Evolutionary conservation across 2,888 invertebrate genomes (phyloP).

Genomic region (Morpho deidamia): DNA sequence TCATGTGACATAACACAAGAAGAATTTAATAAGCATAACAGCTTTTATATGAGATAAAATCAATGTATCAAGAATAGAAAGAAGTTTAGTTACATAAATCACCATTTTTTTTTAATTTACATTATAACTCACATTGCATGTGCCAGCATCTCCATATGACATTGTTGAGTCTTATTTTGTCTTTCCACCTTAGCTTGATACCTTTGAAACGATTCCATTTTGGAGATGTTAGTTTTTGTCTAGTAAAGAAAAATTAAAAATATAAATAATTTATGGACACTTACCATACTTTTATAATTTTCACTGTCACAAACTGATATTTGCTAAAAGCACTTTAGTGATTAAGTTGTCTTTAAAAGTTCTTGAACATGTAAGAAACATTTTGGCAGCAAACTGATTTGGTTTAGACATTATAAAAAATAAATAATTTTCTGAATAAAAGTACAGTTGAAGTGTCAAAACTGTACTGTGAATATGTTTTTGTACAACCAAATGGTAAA

Average conservation of each 20-base stretch:
- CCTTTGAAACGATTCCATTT: constrained; percentile 99
- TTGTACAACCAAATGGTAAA: constrained; percentile 49
- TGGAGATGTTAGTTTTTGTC: constrained; percentile 99
- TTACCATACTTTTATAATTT: constrained; percentile 51
- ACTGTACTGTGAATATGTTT: constrained; percentile 49
- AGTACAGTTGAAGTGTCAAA: constrained; percentile 45
- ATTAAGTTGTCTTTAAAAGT: constrained; percentile 53
- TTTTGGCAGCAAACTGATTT: constrained; percentile 53
- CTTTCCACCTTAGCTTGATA: constrained; percentile 97
- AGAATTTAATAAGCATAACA: background rate
- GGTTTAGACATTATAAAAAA: constrained; percentile 53
- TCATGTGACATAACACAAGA: constrained; percentile 6
- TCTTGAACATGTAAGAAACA: constrained; percentile 51
- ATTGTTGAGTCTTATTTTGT: constrained; percentile 99
- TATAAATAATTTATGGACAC: constrained; percentile 29
- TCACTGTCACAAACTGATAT: constrained; percentile 56
- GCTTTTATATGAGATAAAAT: background rate
- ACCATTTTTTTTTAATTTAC: background rate
- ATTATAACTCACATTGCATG: constrained; percentile 91
- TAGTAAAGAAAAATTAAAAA: constrained; percentile 70
- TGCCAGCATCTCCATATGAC: constrained; percentile 99
- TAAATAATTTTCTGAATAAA: constrained; percentile 31
- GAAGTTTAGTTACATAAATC: background rate
- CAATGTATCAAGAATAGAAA: background rate
- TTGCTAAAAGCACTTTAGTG: constrained; percentile 43